Base-by-base conservation (phyloP, 2,888 invertebrate species). In the Nemotelus pantherinus region DNA sequence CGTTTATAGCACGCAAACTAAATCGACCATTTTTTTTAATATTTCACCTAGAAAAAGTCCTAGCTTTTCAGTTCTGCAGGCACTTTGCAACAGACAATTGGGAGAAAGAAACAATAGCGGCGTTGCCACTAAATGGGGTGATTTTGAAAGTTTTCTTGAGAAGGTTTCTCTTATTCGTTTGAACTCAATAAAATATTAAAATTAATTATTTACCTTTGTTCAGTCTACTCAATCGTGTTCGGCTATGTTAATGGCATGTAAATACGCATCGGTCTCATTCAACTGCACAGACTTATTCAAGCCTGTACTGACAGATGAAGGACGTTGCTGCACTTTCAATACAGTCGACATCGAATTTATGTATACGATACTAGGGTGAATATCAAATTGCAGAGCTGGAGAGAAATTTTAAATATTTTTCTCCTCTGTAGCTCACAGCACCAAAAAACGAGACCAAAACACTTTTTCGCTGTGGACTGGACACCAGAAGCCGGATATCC, bases 251-350 rank as follows among this genome's bases (percentile, higher is more conserved):
- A 88, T 90, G 3, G 83, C 88, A 44, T 95, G 95, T 83, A 85
- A 87, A 78, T 94, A 94, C 91, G 90, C 91, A 82, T 90, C 90
- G 0, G 86, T 88, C 4, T 83, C 83, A 0, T 87, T 89, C 81
- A 89, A 90, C 79, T 95, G 95, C 82, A 88, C 89, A 9, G 89
- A 92, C 64, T 83, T 93, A 77, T 94, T 95, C 85, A 92, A 92
- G 82, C 90, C 92, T 0, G 90, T 93, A 63, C 87, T 94, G 77
- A 95, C 95, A 0, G 95, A 95, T 82, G 94, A 95, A 84, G 95
- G 95, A 0, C 89, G 94, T 0, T 95, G 95, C 84, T 95, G 95
- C 85, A 92, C 93, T 3, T 95, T 95, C 84, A 95, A 95, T 84
- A 90, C 92, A 79, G 90, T 95, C 0, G 92, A 93, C 78, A 89